A percentile compares a stretch with the other conserved stretches of the same genome.
phyloP scores from a whole-genome alignment of 2,113 vertebrate species.

The Lepisosteus osseus region DNA sequence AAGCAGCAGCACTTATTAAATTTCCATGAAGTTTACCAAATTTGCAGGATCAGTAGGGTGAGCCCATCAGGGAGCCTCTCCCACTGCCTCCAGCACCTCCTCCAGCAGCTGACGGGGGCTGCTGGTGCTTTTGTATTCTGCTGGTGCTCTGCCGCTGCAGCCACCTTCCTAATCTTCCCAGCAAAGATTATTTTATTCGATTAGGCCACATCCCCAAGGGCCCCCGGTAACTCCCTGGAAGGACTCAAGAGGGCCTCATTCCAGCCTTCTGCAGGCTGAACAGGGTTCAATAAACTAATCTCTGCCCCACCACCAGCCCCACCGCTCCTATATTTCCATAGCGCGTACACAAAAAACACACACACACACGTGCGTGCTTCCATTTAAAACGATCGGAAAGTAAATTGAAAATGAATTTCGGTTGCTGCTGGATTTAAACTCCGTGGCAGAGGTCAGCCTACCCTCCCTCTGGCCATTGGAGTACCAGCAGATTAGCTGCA shows the following conservation, averaged over 20 bases:
- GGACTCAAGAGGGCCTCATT: constrained; percentile 47
- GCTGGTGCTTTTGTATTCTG: constrained; percentile 33
- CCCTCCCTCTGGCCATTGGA: constrained; percentile 47
- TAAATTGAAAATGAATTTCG: constrained; percentile 79
- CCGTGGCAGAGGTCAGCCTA: constrained; percentile 66
- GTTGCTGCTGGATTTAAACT: constrained; percentile 75
- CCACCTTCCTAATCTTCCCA: constrained; percentile 70
- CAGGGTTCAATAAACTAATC: constrained; percentile 66
- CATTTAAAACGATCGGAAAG: constrained; percentile 74
- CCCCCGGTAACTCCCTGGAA: constrained; percentile 52
- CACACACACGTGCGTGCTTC: constrained; percentile 5
- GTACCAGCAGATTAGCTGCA: constrained; percentile 54
- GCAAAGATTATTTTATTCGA: constrained; percentile 72
- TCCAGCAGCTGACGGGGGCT: constrained; percentile 50
- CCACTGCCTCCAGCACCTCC: constrained; percentile 52
- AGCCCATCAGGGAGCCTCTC: constrained; percentile 53
- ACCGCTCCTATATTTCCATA: neutral
- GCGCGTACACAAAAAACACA: constrained; percentile 9
- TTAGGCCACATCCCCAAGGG: constrained; percentile 67
- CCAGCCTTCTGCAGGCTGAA: constrained; percentile 55
- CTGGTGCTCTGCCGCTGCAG: constrained; percentile 34
- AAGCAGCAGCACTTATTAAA: constrained; percentile 68
- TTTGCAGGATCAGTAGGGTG: constrained; percentile 63
- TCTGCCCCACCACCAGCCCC: constrained; percentile 47
- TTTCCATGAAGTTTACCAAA: constrained; percentile 76